Evolutionary conservation across 1,140 invertebrate genomes (phyloP), one percentile per base, ranked within the genome.

Genomic region (Micrasema minimum): DNA sequence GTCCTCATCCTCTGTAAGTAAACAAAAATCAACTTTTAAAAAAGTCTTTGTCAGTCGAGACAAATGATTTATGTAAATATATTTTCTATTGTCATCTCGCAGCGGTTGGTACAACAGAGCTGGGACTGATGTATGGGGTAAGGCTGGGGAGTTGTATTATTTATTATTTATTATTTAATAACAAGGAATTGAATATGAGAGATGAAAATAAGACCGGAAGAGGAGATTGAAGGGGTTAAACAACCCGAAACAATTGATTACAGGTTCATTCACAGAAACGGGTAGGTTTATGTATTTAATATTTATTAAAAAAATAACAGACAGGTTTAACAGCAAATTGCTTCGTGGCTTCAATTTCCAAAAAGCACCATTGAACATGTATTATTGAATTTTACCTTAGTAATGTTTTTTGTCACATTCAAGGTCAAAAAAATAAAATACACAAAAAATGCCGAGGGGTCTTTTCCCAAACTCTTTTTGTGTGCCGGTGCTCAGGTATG

Each of bases 21-120:
- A 16, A 41, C 5, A n/a, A 37, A 31, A 26, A 69, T 61, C 43
- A 59, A 12, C 12, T n/a, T n/a, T 26, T 43, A 57, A 45, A 65
- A 65, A 66, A 66, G 35, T 31, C 62, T n/a, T 35, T 48, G 26
- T 65, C 61, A 69, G n/a, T 50, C 61, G 65, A 74, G 72, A 74
- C 72, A 74, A 74, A 74, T 74, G 72, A 74, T 74, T 74, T n/a
- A n/a, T n/a, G n/a, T n/a, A 74, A 71, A 68, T 68, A 70, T 71
- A 74, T 74, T 59, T 43, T 41, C 65, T 57, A 74, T 74, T 74
- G 72, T 74, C 53, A 59, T 37, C 20, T 14, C 68, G 2, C 72
- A 74, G 72, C 53, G 53, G n/a, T n/a, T n/a, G 66, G 46, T 55
- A 16, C 22, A n/a, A 23, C n/a, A 26, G 46, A n/a, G n/a, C 31